A percentile compares a stretch with the other conserved stretches of the same genome.
phyloP scores from a whole-genome alignment of 1,140 invertebrate species.

The Drosophila lacteicornis region DNA sequence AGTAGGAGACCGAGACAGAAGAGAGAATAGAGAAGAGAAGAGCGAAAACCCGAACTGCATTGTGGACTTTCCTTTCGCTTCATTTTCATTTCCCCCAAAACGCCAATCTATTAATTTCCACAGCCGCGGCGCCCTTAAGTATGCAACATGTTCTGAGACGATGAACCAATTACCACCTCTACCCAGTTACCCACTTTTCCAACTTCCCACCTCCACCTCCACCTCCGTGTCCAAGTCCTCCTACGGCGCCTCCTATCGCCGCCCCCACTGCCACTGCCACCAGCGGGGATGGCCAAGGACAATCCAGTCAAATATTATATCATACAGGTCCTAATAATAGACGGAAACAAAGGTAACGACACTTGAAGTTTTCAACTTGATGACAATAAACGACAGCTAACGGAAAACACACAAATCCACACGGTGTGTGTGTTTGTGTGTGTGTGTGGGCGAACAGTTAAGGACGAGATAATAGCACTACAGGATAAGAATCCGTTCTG shows the following conservation, averaged over 20 bases:
- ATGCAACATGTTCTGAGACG: conserved; percentile 56
- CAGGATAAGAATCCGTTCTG: background rate
- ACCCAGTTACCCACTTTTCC: conserved; percentile 18
- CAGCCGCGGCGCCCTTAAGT: conserved; percentile 37
- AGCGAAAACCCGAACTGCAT: conserved; percentile 39
- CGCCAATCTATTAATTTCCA: conserved; percentile 33
- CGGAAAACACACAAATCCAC: conserved; percentile 33
- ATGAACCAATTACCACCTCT: conserved; percentile 32
- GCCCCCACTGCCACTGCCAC: background rate
- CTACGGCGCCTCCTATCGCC: background rate
- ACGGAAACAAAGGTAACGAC: conserved; percentile 50
- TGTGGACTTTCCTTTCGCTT: conserved; percentile 36
- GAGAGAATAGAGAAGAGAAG: background rate
- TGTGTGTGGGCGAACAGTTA: conserved; percentile 26
- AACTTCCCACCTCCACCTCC: conserved; percentile 13
- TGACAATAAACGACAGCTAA: conserved; percentile 47
- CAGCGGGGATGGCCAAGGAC: conserved; percentile 53
- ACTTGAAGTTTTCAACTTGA: conserved; percentile 66
- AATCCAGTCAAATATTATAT: conserved; percentile 66
- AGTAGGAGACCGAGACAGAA: conserved; percentile 12
- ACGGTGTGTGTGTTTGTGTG: background rate
- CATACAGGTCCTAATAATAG: conserved; percentile 62
- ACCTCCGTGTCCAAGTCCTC: background rate
- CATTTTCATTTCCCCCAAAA: conserved; percentile 4
- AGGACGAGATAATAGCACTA: conserved; percentile 11